Base-by-base conservation (phyloP, 2,888 invertebrate genomes). In the Hirtodrosophila trivittata region DNA sequence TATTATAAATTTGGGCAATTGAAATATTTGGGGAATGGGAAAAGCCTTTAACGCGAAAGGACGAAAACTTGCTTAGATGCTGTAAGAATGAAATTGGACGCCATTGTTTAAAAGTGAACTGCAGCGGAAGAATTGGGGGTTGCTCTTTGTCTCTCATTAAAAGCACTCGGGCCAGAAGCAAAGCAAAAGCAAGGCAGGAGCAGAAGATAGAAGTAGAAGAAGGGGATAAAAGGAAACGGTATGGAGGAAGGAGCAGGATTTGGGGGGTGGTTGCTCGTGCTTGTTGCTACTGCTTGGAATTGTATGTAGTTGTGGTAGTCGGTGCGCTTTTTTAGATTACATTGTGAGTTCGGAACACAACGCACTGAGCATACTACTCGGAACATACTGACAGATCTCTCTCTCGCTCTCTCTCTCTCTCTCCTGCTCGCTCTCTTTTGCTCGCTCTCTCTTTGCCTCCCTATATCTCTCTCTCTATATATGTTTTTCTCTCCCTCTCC, bases 91-190 rank as follows among this genome's bases (percentile, higher is more conserved):
- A 50, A 68, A 59, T 64, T 66, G 60, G 68, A 62, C 68, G 76
- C 76, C 76, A 76, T 76, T 78, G 76, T 76, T 72, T 68, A 72
- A 78, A 71, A 63, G 33, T 43, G 56, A 69, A 59, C 30, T 71
- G 75, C 69, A 56, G 56, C 37, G 47, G 7, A 69, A 51, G 39
- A 72, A 45, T 66, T 72, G n/a, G 66, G 76, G 76, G 75, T 75
- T 74, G 75, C 38, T 77, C 46, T 65, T 59, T 59, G 51, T 60
- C 55, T 49, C 50, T 66, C 55, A 68, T 73, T 63, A 66, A 77
- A 74, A 57, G 56, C 55, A 46, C 38, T 37, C 38, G 35, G 43
- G 42, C 32, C 32, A 33, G 30, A 6, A 4, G 25, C 25, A 25
- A 25, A 6, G 25, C n/a, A n/a, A n/a, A n/a, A n/a, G n/a, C n/a